Conservation (phyloP, 2,797 vertebrate species). For the Vespertilio murinus region DNA sequence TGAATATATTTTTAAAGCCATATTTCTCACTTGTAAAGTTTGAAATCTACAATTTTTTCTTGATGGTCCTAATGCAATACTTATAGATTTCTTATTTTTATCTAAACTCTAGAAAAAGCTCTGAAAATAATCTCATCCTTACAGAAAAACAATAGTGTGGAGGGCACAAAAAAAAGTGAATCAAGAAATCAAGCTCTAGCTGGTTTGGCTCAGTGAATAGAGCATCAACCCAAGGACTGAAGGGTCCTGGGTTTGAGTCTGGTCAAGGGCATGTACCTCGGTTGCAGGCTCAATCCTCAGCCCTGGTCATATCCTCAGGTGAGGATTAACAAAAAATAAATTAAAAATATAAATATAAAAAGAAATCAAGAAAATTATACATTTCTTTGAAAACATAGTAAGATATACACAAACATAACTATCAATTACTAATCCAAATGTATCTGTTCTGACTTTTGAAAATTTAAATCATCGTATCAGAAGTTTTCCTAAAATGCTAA, state of each 20-base stretch:
- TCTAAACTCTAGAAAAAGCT: slow-evolving; percentile 36
- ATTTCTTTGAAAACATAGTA: background rate
- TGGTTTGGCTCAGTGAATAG: too few species aligned
- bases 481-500: slow-evolving; percentile 47
- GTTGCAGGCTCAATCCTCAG: too few species aligned
- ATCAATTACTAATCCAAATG: slow-evolving; percentile 16
- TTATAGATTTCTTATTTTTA: background rate
- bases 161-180: background rate
- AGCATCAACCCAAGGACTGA: too few species aligned
- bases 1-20: background rate
- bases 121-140: slow-evolving; percentile 14
- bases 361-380: background rate
- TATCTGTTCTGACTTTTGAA: slow-evolving; percentile 1
- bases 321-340: too few species aligned
- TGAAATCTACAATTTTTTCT: background rate
- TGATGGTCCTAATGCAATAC: slow-evolving; percentile 20
- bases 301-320: too few species aligned
- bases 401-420: background rate
- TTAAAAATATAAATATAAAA: background rate
- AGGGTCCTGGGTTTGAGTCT: too few species aligned
- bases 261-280: too few species aligned
- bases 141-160: background rate
- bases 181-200: background rate
- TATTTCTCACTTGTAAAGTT: background rate
- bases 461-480: slow-evolving; percentile 19